Evolutionary conservation across 2,888 invertebrate species (phyloP).

Genomic region (Drepanosiphum platanoidis): DNA sequence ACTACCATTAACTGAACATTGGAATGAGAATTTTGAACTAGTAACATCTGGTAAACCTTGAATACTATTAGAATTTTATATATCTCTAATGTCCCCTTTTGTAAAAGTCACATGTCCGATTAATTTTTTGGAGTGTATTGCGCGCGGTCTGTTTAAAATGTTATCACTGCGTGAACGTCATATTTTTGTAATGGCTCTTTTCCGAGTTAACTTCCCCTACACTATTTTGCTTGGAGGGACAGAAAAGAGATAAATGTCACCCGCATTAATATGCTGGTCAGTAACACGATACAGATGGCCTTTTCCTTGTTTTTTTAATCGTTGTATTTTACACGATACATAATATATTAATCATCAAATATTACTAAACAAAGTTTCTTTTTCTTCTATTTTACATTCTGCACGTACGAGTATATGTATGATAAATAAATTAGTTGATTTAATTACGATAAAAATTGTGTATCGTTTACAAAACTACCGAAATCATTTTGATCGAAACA

Average conservation of each 20-base stretch:
- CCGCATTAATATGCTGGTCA: conserved; percentile 54
- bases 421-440: too few relatives aligned
- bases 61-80: neutral
- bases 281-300: conserved; percentile 33
- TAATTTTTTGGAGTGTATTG: conserved; percentile 12
- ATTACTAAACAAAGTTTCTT: too few relatives aligned
- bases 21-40: too few relatives aligned
- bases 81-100: neutral
- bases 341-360: too few relatives aligned
- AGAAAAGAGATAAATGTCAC: conserved; percentile 51
- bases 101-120: neutral
- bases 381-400: neutral
- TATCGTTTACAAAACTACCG: too few relatives aligned
- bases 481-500: too few relatives aligned
- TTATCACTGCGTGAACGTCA: conserved; percentile 19
- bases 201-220: neutral
- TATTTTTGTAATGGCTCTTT: conserved; percentile 52
- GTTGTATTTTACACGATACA: neutral
- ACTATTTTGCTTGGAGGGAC: conserved; percentile 1
- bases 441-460: too few relatives aligned
- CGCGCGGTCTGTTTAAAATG: conserved; percentile 21
- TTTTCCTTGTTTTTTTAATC: conserved; percentile 26
- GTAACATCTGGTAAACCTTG: neutral
- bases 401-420: too few relatives aligned
- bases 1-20: neutral